A percentile compares a stretch with the other conserved stretches of the same genome.
phyloP scores from a whole-genome alignment of 2,797 vertebrate genomes.

The Bradypodion pumilum region DNA sequence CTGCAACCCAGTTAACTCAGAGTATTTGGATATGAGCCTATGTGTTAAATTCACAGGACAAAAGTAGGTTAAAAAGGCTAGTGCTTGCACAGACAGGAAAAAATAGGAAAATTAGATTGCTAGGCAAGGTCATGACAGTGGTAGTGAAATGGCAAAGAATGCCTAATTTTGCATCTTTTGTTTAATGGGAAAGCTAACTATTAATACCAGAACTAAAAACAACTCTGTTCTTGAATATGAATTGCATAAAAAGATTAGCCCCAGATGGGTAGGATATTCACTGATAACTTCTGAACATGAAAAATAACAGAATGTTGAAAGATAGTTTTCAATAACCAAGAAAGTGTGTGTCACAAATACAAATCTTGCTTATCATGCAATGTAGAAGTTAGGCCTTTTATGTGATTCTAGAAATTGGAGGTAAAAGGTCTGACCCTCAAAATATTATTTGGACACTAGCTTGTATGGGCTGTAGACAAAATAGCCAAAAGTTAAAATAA shows the following conservation, averaged over 20 bases:
- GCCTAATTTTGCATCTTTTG: neutral
- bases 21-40: neutral
- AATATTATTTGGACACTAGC: too few species aligned
- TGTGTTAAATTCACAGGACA: neutral
- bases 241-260: neutral
- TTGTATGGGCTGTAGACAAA: too few species aligned
- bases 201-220: neutral
- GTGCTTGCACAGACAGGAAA: neutral
- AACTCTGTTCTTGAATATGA: neutral
- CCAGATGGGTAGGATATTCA: neutral
- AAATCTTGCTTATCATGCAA: too few species aligned
- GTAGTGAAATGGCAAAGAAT: neutral
- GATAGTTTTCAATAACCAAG: neutral
- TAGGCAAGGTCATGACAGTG: neutral
- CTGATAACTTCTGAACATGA: neutral
- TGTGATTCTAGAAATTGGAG: too few species aligned
- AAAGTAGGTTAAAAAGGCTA: constrained; percentile 5
- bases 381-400: too few species aligned
- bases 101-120: neutral
- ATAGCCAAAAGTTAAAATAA: too few species aligned
- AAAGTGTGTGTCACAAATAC: too few species aligned
- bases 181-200: neutral
- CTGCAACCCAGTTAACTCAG: neutral
- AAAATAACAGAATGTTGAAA: neutral
- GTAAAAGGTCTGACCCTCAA: too few species aligned